phyloP scores from a whole-genome alignment of 2,888 invertebrate species.

The Conistra vaccinii region DNA sequence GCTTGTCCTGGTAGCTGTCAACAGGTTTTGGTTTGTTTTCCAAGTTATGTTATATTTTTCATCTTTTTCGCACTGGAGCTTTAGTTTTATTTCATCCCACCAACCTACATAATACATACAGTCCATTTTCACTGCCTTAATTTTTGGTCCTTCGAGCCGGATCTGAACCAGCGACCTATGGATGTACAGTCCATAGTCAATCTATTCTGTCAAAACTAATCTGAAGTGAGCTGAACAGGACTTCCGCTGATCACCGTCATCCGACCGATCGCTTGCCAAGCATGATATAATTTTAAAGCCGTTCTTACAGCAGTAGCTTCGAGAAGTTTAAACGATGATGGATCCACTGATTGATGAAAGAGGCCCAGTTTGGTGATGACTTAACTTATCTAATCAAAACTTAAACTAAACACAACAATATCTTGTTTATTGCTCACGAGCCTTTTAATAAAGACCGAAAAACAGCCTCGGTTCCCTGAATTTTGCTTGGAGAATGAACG shows the following conservation, averaged over 20 bases:
- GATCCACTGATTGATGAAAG: neutral
- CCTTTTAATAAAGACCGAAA: conserved; percentile 58
- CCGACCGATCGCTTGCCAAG: neutral
- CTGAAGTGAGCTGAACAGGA: no score
- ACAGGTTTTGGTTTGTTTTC: no score
- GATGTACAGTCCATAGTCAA: no score
- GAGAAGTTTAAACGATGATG: neutral
- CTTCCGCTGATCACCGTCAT: neutral
- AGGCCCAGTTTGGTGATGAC: neutral
- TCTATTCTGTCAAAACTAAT: no score
- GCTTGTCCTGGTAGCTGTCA: no score
- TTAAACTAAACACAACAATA: conserved; percentile 20
- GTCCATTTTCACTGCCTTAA: no score
- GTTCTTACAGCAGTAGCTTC: neutral
- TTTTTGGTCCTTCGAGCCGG: no score
- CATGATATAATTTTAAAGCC: neutral
- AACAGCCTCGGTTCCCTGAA: conserved; percentile 47
- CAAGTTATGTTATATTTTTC: no score
- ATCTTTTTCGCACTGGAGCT: no score
- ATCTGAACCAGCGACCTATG: no score
- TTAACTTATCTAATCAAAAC: conserved; percentile 15
- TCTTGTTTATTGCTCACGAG: conserved; percentile 43
- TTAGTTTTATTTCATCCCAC: no score
- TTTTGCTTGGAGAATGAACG: conserved; percentile 58
- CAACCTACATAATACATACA: no score